Evolutionary conservation across 1,140 invertebrate species (phyloP).

Genomic region (Calliopsis andreniformis): DNA sequence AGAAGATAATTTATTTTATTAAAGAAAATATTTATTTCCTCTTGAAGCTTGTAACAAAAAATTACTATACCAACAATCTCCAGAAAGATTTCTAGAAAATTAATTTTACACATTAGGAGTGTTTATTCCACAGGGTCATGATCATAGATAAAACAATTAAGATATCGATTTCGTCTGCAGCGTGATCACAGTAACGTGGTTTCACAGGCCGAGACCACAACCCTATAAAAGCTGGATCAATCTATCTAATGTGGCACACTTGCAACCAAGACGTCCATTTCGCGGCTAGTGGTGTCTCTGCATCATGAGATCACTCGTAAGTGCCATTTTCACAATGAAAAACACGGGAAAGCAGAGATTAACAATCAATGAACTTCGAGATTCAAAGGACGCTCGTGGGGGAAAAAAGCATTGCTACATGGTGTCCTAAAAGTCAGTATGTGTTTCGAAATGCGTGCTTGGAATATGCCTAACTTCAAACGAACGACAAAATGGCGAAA

Average conservation of each 20-base stretch:
- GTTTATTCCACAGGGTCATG: not conserved
- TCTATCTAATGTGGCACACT: conserved; percentile 55
- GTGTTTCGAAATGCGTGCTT: no score
- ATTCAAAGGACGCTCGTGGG: not conserved
- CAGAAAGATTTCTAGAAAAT: not conserved
- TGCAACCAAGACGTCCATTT: conserved; percentile 47
- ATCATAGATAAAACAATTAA: conserved; percentile 19
- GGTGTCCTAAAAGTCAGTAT: no score
- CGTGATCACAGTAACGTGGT: conserved; percentile 38
- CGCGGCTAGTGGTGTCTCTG: conserved; percentile 40
- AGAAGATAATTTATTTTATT: no score
- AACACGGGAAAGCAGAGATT: conserved; percentile 24
- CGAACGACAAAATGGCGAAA: no score
- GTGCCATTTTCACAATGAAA: conserved; percentile 21
- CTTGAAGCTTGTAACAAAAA: no score
- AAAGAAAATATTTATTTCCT: no score
- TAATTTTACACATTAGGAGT: not conserved
- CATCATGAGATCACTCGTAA: conserved; percentile 64
- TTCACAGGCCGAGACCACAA: conserved; percentile 38
- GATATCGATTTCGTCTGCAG: conserved; percentile 12
- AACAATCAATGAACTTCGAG: conserved; percentile 25
- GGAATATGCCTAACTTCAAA: no score
- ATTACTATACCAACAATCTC: no score
- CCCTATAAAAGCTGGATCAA: conserved; percentile 63
- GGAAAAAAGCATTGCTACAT: not conserved